Conservation (phyloP, 2,797 vertebrate genomes). For the Brachyrhaphis roseni region DNA sequence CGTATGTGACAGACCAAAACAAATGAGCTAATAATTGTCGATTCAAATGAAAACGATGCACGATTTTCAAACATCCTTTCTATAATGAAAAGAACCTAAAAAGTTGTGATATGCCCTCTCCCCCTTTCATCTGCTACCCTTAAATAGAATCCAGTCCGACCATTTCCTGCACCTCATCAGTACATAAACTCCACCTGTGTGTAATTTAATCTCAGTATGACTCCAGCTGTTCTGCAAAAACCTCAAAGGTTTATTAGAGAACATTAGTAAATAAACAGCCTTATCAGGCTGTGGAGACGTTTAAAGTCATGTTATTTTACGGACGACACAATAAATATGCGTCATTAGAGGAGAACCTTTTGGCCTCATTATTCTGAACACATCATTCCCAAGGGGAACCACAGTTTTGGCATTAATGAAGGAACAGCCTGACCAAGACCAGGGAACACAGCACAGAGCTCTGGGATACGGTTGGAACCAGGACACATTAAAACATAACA, state of each 20-base stretch:
- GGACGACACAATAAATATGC: not conserved
- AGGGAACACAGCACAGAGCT: not conserved
- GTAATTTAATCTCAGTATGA: not conserved
- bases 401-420: not conserved
- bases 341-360: not conserved
- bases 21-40: not conserved
- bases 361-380: not conserved
- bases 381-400: not conserved
- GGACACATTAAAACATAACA: not conserved
- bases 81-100: not conserved
- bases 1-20: not conserved
- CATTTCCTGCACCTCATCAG: not conserved
- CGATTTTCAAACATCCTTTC: not conserved
- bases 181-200: not conserved
- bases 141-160: not conserved
- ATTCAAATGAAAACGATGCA: not conserved
- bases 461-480: not conserved
- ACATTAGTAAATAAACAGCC: not conserved
- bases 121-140: not conserved
- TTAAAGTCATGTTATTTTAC: not conserved
- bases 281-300: not conserved
- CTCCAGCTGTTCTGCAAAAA: not conserved
- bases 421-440: not conserved
- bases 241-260: conserved; percentile 5
- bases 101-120: not conserved